These are phyloP conservation scores for Orthonyx spaldingii DNA, from an alignment of 2,113 vertebrate genomes.

Conservation along the genomic window DNA sequence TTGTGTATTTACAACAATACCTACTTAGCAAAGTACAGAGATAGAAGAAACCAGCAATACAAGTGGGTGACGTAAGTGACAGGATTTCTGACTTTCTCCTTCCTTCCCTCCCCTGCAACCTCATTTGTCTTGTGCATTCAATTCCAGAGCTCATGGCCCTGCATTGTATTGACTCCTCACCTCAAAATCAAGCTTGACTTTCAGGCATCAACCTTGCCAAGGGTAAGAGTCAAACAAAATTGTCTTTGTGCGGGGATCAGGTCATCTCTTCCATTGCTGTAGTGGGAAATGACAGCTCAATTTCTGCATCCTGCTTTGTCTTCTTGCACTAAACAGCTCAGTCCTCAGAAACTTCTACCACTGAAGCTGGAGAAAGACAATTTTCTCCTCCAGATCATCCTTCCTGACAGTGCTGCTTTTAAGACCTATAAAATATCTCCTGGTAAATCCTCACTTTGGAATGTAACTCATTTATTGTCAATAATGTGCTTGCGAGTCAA, in stretches of 20 bases:
- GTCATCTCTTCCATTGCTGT: not conserved
- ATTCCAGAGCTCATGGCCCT: not conserved
- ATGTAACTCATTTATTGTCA: not conserved
- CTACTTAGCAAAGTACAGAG: not conserved
- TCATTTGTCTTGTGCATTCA: not conserved
- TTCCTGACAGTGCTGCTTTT: not conserved
- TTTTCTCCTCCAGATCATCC: not conserved
- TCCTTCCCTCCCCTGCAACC: not conserved
- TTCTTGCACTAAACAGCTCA: not conserved
- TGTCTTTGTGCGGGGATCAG: not conserved
- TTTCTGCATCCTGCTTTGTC: not conserved
- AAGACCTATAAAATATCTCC: not conserved
- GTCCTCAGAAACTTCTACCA: not conserved
- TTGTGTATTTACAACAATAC: not conserved
- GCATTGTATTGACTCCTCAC: not conserved
- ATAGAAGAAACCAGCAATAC: not conserved
- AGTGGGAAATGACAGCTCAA: not conserved
- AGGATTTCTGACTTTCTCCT: not conserved
- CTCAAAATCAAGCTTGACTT: not conserved
- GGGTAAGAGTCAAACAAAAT: not conserved
- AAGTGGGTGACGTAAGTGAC: not conserved
- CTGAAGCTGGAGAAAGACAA: not conserved
- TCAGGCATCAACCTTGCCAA: not conserved
- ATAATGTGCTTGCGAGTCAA: not conserved
- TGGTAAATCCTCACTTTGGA: not conserved